A percentile compares a stretch with the other conserved stretches of the same genome.
phyloP scores from a whole-genome alignment of 2,888 invertebrate species.

The Troilus luridus region DNA sequence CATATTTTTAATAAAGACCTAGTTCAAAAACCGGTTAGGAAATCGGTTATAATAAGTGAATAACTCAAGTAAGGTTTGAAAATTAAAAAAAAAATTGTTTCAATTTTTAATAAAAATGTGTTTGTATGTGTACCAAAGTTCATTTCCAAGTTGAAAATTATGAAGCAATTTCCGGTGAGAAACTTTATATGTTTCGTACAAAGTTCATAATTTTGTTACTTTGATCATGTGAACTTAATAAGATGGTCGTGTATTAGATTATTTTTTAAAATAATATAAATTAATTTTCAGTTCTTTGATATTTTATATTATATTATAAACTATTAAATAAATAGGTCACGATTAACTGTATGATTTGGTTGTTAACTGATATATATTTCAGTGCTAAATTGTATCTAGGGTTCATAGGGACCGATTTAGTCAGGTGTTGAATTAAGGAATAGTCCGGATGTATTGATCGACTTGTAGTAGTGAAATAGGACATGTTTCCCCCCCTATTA shows the following conservation, averaged over 20 bases:
- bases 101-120: background rate
- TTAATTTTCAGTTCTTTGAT: background rate
- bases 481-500: background rate
- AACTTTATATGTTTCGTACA: background rate
- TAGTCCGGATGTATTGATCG: background rate
- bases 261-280: background rate
- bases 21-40: background rate
- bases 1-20: background rate
- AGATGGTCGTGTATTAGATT: background rate
- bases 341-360: background rate
- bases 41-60: background rate
- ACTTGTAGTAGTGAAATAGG: background rate
- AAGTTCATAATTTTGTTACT: background rate
- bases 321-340: background rate
- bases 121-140: background rate
- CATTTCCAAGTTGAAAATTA: background rate
- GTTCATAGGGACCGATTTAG: background rate
- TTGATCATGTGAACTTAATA: background rate
- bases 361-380: background rate
- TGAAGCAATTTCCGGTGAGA: background rate
- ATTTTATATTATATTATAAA: background rate
- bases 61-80: background rate
- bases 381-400: background rate
- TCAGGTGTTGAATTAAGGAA: background rate
- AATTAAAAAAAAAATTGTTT: background rate